Base-by-base conservation (phyloP, 2,888 invertebrate genomes). In the Agrochola litura region DNA sequence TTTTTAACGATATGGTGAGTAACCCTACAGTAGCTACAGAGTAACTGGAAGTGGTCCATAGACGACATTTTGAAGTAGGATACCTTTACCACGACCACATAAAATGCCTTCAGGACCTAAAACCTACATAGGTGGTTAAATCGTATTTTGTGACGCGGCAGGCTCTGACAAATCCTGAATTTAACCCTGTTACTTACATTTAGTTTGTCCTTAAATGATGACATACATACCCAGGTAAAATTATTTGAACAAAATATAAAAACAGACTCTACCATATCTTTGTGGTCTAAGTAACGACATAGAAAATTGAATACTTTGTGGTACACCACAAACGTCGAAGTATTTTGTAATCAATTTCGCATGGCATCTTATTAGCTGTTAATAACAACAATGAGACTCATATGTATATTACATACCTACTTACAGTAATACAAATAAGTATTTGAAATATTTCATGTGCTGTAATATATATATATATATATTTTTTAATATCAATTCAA, bases 311-410 rank as follows among this genome's bases (percentile, higher is more conserved):
- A 83, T 84, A 83, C 74, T 81, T 70, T 78, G 81, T 71, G 84
- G 85, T 75, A 12, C 14, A 87, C 89, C 86, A 70, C 88, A 80
- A 77, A 83, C 84, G 72, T 75, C 78, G 73, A 46, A 63, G 65
- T 73, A 85, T 87, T 88, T 88, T 83, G 89, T 81, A 88, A 90
- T 86, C 70, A 82, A 72, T 82, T 75, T 76, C 74, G 64, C 73
- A 81, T 66, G 78, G 69, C 74, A 41, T 14, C 6, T n/a, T 74
- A 81, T n/a, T 22, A 43, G n/a, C 41, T 71, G 16, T 46, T 49
- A 49, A 73, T 43, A 61, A 46, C 2, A 12, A 41, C 71, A 71
- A 71, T 73, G 30, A 43, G 10, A 41, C 6, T 9, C 22, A 43
- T n/a, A n/a, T 6, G 1, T 65, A 69, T 49, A 22, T 43, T n/a